Evolutionary conservation across 2,797 vertebrate genomes (phyloP), one percentile per base, ranked within the genome.

Genomic region (Tarsius wallacei): DNA sequence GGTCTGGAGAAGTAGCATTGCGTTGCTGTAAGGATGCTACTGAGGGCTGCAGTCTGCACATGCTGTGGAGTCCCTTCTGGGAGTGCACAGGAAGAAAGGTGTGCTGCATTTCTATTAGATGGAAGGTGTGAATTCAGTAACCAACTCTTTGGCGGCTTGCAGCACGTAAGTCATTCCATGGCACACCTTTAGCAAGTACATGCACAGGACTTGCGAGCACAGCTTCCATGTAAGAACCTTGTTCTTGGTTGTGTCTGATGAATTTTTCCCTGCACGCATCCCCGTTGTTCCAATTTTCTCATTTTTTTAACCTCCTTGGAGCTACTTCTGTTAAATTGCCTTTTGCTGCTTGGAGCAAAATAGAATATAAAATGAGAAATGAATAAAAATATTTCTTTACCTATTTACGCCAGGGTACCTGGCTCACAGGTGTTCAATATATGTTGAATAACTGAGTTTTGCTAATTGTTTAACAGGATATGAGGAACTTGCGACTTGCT

Each of bases 401-500:
- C 51, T 49, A 31, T 78, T 53, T 94, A 63, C 22, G 36, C 42
- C 26, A 26, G 42, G 21, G 24, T 77, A 19, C 82, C 55, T 90
- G 19, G 22, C 51, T 83, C 28, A 6, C 19, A 81, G 49, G 33
- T 83, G 68, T 33, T 77, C 15, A 77, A 5, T 96, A n/a, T 16
- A 55, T 73, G 9, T 93, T 91, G 47, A 97, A 28, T 90, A 90
- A 93, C 74, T 85, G 96, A 95, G 22, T 49, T 86, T 93, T 86
- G 63, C 87, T 57, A 96, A 64, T 93, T 97, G 82, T 98, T 98
- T 97, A 42, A 93, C 98, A 99, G 99, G 99, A 99, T 98, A 99
- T 99, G 99, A 99, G 99, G 98, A 99, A 99, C 97, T 98, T 99
- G 88, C 98, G 99, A 97, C 99, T 99, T 95, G 99, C 99, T 82